Evolutionary conservation across 2,113 vertebrate genomes (phyloP), one percentile per base, ranked within the genome.

Genomic region (Zosterops lateralis): DNA sequence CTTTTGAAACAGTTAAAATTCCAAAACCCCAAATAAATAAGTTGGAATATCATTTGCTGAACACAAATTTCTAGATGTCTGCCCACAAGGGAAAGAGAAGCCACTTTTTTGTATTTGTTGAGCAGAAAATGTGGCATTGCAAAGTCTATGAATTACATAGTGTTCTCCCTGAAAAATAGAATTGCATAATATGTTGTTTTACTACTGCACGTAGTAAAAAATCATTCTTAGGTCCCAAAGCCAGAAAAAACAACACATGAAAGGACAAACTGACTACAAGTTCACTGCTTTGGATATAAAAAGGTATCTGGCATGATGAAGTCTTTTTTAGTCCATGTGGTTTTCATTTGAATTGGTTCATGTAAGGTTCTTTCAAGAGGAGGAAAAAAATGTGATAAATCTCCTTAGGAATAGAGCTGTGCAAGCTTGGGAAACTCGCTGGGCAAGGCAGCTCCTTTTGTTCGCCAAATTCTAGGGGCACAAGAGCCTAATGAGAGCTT

Each of bases 141-240:
- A 96, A 96, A 95, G 83, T 60, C 92, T 95, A 94, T 95, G 96
- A 97, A 97, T 97, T 97, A 97, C 97, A 97, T 88, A 96, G 96
- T 97, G 97, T 97, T 97, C 96, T 96, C 95, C 92, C 84, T 96
- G 95, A 95, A 97, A 97, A 97, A 97, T 82, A 96, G 92, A 95
- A 96, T 97, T 97, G 97, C 97, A 97, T 97, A 97, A 97, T 97
- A 97, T 97, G 96, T 97, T 97, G 95, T 96, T 97, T 97, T 97
- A 97, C 97, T 97, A 97, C 97, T 96, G 96, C 97, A 96, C 96
- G 92, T 96, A 97, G 97, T 97, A 96, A 96, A 97, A 97, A 97
- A 95, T 96, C 96, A 97, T 95, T 96, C 97, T 96, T 96, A 92
- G 90, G 91, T 88, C 93, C 71, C 80, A 87, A 95, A 95, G 97